Conservation (phyloP, 2,888 invertebrate species). For the Cataglyphis livida region DNA sequence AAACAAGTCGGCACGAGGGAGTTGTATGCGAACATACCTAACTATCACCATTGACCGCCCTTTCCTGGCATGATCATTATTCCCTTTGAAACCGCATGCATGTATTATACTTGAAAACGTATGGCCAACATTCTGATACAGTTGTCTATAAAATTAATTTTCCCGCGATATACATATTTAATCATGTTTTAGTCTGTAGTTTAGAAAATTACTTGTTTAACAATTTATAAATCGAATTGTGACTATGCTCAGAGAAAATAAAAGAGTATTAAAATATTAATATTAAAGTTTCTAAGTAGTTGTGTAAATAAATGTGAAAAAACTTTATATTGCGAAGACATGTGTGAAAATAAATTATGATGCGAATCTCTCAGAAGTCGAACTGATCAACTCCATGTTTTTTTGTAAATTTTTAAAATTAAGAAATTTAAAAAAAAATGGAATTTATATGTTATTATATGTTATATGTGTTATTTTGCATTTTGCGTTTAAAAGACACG, state of each 20-base stretch:
- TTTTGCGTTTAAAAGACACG: neutral
- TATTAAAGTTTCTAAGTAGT: neutral
- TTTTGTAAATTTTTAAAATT: neutral
- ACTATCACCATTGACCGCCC: conserved; percentile 18
- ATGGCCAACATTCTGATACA: neutral
- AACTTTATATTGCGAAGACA: neutral
- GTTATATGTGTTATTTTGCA: neutral
- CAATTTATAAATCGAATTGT: neutral
- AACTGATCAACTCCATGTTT: neutral
- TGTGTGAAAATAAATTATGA: neutral
- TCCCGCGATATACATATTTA: neutral
- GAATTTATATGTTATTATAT: neutral
- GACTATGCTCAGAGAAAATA: neutral
- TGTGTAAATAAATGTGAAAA: neutral
- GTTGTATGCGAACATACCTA: conserved; percentile 12
- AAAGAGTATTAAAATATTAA: neutral
- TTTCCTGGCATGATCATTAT: neutral
- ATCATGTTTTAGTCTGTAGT: neutral
- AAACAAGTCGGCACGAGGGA: conserved; percentile 40
- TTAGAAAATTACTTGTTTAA: neutral
- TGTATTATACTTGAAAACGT: neutral
- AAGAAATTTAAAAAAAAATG: neutral
- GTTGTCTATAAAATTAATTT: neutral
- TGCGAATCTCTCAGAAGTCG: neutral
- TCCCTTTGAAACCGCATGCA: neutral